phyloP scores from a whole-genome alignment of 2,797 vertebrate species.

The Microctenopoma steveboyesi region DNA sequence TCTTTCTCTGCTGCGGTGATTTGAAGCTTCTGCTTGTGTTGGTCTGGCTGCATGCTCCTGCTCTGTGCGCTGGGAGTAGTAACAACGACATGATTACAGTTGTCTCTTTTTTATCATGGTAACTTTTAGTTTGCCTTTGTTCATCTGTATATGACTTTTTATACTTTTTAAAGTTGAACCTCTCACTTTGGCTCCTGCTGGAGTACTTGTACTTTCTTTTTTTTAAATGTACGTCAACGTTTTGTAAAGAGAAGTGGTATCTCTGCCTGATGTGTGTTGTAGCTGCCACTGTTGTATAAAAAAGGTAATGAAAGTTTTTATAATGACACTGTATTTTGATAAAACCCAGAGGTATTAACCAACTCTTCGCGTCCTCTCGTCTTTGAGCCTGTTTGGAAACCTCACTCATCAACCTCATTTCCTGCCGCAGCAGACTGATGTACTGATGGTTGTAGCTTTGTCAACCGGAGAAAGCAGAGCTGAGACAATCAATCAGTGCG shows the following conservation, averaged over 20 bases:
- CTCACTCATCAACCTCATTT: background rate
- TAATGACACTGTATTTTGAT: too few species aligned
- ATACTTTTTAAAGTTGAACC: conserved; percentile 37
- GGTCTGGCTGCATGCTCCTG: background rate
- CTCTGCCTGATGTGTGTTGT: too few species aligned
- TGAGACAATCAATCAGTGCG: too few species aligned
- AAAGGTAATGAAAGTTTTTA: too few species aligned
- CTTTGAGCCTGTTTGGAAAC: background rate
- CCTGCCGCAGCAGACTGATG: background rate
- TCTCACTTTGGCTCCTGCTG: background rate
- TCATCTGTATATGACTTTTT: conserved; percentile 44
- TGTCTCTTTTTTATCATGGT: background rate
- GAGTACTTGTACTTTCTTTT: too few species aligned
- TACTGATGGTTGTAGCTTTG: too few species aligned
- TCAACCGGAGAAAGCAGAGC: too few species aligned
- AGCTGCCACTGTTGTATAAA: too few species aligned
- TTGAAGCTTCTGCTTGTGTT: background rate
- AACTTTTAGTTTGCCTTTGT: background rate
- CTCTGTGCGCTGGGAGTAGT: too few species aligned
- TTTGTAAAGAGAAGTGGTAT: too few species aligned
- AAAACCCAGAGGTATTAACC: too few species aligned
- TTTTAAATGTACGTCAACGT: too few species aligned
- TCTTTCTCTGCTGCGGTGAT: conserved; percentile 10
- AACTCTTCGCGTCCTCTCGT: background rate
- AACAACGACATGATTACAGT: conserved; percentile 6